Evolutionary conservation across 2,797 vertebrate species (phyloP).

Genomic region (Hipposideros larvatus): DNA sequence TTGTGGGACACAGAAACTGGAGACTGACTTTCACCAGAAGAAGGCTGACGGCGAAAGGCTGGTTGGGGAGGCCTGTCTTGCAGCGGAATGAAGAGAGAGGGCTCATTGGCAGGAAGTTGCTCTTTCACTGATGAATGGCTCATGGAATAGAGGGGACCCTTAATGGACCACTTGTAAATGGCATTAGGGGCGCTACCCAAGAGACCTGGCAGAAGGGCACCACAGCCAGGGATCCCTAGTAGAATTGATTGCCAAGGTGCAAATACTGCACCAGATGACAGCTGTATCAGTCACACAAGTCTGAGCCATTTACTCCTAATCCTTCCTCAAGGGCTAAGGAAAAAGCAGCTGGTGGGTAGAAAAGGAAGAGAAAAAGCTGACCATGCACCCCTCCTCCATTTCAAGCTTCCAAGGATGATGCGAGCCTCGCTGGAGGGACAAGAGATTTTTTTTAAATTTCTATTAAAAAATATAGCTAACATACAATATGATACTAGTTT

Average conservation of each 20-base stretch:
- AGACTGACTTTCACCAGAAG: not conserved
- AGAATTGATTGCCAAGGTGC: not conserved
- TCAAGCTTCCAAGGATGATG: not conserved
- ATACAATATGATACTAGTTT: too few species aligned
- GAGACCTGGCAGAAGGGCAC: not conserved
- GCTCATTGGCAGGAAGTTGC: not conserved
- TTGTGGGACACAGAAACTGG: not conserved
- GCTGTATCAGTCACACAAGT: not conserved
- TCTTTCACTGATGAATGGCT: not conserved
- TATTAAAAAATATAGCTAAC: too few species aligned
- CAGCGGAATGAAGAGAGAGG: not conserved
- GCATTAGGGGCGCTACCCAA: not conserved
- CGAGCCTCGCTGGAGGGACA: not conserved
- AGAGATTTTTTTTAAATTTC: not conserved
- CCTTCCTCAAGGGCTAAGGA: not conserved
- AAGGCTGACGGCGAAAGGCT: not conserved
- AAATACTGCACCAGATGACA: not conserved
- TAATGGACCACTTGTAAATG: not conserved
- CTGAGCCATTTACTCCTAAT: not conserved
- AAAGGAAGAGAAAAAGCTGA: not conserved
- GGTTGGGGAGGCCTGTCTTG: not conserved
- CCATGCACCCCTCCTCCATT: rapidly evolving
- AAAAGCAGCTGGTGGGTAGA: not conserved
- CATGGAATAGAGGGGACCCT: not conserved
- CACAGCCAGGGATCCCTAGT: not conserved